Evolutionary conservation across 1,140 invertebrate species (phyloP).

Genomic region (Adelges cooleyi): DNA sequence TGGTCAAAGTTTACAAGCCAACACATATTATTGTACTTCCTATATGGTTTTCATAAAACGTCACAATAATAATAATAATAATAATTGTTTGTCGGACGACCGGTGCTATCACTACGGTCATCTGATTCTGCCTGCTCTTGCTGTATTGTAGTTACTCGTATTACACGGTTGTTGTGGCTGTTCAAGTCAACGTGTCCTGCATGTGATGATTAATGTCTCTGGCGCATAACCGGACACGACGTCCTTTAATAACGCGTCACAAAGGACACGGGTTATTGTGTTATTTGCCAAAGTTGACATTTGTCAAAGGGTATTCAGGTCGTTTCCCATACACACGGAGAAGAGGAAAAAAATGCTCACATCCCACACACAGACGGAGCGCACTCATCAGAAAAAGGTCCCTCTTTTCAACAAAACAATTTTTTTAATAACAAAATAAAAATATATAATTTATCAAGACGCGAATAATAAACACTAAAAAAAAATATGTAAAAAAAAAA

Average conservation of each 20-base stretch:
- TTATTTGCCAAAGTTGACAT: conserved; percentile 22
- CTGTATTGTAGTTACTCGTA: too few relatives aligned
- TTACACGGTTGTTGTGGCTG: too few relatives aligned
- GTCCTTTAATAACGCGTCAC: conserved; percentile 24
- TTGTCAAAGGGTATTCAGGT: conserved; percentile 23
- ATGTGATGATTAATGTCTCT: conserved; percentile 17
- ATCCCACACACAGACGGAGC: too few relatives aligned
- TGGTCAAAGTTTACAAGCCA: too few relatives aligned
- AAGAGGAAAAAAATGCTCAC: neutral
- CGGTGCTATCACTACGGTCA: too few relatives aligned
- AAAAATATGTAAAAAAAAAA: conserved; percentile 21
- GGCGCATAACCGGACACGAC: neutral
- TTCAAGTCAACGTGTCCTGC: neutral
- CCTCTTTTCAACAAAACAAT: conserved; percentile 7
- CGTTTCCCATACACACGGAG: neutral
- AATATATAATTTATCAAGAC: conserved; percentile 23
- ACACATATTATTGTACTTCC: too few relatives aligned
- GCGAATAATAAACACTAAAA: conserved; percentile 25
- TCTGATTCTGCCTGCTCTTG: too few relatives aligned
- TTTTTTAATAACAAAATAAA: conserved; percentile 26
- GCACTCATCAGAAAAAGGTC: conserved; percentile 20
- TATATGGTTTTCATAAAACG: too few relatives aligned
- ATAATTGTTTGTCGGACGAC: too few relatives aligned
- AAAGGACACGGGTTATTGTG: conserved; percentile 5
- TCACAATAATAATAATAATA: too few relatives aligned